phyloP scores from a whole-genome alignment of 2,797 vertebrate species.

The Argya squamiceps region DNA sequence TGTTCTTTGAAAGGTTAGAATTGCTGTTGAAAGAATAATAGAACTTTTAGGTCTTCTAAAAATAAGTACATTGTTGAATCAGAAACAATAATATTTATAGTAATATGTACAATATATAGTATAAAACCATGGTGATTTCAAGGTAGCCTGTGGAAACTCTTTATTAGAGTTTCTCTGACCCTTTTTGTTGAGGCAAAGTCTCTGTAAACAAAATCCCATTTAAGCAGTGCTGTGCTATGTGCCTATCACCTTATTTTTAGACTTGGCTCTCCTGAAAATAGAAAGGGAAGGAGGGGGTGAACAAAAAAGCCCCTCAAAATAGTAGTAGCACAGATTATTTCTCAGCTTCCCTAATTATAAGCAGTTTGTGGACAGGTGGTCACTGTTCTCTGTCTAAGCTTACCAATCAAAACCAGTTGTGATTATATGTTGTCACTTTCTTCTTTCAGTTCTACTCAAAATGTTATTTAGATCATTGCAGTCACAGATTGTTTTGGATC shows the following conservation, averaged over 20 bases:
- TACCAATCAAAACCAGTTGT: background rate
- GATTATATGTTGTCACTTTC: background rate
- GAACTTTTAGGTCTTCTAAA: constrained; percentile 20
- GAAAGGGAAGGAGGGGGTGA: background rate
- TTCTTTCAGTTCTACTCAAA: background rate
- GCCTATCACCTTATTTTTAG: constrained; percentile 44
- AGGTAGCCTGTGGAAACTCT: background rate
- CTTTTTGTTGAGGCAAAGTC: background rate
- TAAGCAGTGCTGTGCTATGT: background rate
- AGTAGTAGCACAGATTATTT: background rate
- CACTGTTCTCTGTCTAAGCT: background rate
- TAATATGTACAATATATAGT: background rate
- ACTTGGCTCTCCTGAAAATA: constrained; percentile 24
- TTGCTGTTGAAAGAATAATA: constrained; percentile 24
- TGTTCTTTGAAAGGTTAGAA: constrained; percentile 35
- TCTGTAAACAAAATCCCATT: background rate
- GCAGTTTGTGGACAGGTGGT: background rate
- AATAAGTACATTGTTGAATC: background rate
- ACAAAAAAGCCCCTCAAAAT: background rate
- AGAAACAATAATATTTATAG: background rate
- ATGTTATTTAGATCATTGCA: background rate
- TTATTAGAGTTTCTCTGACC: background rate
- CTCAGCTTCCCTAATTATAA: background rate
- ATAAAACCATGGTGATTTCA: background rate
- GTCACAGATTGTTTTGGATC: background rate